Evolutionary conservation across 2,888 invertebrate species (phyloP).

Genomic region (Cosmia pyralina): DNA sequence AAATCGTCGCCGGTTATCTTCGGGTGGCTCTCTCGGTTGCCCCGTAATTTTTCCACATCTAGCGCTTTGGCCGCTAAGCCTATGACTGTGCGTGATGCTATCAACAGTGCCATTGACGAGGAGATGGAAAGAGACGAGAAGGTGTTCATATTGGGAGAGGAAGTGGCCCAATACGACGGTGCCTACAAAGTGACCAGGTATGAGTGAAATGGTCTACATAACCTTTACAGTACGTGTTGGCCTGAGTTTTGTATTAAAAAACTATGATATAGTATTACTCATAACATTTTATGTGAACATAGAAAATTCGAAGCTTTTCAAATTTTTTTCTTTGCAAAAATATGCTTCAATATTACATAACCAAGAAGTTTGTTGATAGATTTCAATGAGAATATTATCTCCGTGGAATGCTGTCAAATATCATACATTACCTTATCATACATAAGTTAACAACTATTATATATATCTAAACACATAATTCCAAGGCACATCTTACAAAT

Average conservation of each 20-base stretch:
- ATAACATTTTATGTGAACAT: background rate
- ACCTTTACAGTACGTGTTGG: slow-evolving; percentile 45
- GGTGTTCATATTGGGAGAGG: slow-evolving; percentile 98
- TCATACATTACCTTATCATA: background rate
- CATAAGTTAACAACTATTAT: background rate
- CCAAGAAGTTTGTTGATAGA: slow-evolving; percentile 77
- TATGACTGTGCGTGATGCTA: slow-evolving; percentile 98
- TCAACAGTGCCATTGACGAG: slow-evolving; percentile 98
- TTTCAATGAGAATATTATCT: slow-evolving; percentile 55
- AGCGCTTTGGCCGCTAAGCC: slow-evolving; percentile 88
- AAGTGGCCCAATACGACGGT: slow-evolving; percentile 99
- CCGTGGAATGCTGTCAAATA: slow-evolving; percentile 6
- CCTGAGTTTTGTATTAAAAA: slow-evolving; percentile 14
- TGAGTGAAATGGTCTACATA: slow-evolving; percentile 47
- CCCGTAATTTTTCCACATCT: slow-evolving; percentile 84
- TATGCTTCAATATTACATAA: slow-evolving; percentile 77
- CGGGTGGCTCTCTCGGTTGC: slow-evolving; percentile 77
- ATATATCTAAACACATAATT: background rate
- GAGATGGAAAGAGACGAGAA: slow-evolving; percentile 98
- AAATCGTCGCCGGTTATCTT: slow-evolving; percentile 85
- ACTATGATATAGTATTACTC: background rate
- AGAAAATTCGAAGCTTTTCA: background rate
- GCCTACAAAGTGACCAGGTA: slow-evolving; percentile 97
- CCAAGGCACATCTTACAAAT: background rate
- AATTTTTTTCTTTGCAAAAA: slow-evolving; percentile 14